Evolutionary conservation across 2,888 invertebrate genomes (phyloP).

Genomic region (Zeuzera pyrina): DNA sequence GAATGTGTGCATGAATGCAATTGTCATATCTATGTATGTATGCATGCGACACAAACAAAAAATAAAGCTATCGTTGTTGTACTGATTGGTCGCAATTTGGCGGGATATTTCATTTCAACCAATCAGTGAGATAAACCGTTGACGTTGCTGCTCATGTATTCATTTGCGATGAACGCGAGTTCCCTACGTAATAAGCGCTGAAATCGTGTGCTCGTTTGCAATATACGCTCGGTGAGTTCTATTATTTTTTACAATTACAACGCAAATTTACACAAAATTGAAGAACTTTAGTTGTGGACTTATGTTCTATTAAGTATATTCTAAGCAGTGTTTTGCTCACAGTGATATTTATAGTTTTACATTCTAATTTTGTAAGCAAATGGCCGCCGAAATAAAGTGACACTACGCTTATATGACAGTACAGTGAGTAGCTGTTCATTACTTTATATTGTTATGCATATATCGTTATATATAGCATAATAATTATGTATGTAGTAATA

Average conservation of each 20-base stretch:
- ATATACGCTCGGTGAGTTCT: conserved; percentile 63
- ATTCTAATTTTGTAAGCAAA: conserved; percentile 71
- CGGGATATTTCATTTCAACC: conserved; percentile 59
- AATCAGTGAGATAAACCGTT: conserved; percentile 42
- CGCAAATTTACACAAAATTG: conserved; percentile 16
- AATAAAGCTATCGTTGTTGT: conserved; percentile 53
- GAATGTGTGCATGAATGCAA: conserved; percentile 47
- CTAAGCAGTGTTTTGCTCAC: conserved; percentile 16
- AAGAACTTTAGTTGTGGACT: conserved; percentile 11
- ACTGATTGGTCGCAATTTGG: conserved; percentile 49
- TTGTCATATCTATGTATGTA: background rate
- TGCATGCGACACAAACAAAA: conserved; percentile 52
- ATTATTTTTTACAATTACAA: conserved; percentile 27
- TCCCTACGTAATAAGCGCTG: conserved; percentile 71
- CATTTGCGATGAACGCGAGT: conserved; percentile 56
- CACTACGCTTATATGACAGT: conserved; percentile 32
- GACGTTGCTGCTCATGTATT: conserved; percentile 52
- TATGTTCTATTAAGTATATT: conserved; percentile 7
- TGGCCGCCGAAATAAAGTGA: conserved; percentile 68
- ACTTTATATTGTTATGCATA: background rate
- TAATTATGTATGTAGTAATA: too few relatives aligned
- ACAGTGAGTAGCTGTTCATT: conserved; percentile 13
- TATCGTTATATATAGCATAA: too few relatives aligned
- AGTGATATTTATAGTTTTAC: conserved; percentile 51
- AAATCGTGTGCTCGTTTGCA: conserved; percentile 66